Conservation (phyloP, 2,888 invertebrate species). For the Adela reaumurella region DNA sequence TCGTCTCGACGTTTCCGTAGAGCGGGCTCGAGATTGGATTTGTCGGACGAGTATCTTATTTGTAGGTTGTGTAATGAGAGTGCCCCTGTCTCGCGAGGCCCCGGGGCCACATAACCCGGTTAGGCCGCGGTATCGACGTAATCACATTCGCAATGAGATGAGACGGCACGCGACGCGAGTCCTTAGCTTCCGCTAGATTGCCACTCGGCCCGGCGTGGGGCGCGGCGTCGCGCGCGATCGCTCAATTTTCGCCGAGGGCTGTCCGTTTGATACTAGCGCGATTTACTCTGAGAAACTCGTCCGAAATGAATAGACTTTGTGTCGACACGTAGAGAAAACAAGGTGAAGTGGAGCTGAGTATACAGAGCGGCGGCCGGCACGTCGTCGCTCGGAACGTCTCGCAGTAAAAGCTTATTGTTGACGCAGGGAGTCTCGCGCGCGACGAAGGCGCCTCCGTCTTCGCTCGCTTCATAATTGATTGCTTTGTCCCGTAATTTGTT, state of each 20-base stretch:
- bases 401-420: conserved; percentile 52
- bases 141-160: background rate
- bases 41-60: background rate
- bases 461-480: conserved; percentile 54
- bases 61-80: background rate
- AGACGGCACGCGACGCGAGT: no score
- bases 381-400: conserved; percentile 26
- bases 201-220: no score
- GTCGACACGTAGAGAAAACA: background rate
- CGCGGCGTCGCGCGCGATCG: background rate
- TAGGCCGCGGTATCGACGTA: background rate
- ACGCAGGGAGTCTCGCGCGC: conserved; percentile 22
- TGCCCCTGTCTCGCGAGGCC: background rate
- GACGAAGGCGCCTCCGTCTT: conserved; percentile 32
- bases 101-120: background rate
- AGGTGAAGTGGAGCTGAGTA: background rate
- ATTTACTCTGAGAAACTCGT: background rate
- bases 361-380: conserved; percentile 26
- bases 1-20: background rate
- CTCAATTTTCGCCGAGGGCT: background rate
- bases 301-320: background rate
- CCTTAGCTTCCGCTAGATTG: background rate
- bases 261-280: background rate
- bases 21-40: background rate
- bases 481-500: conserved; percentile 57